Evolutionary conservation across 2,113 vertebrate species (phyloP).

Genomic region (Chinchilla lanigera): DNA sequence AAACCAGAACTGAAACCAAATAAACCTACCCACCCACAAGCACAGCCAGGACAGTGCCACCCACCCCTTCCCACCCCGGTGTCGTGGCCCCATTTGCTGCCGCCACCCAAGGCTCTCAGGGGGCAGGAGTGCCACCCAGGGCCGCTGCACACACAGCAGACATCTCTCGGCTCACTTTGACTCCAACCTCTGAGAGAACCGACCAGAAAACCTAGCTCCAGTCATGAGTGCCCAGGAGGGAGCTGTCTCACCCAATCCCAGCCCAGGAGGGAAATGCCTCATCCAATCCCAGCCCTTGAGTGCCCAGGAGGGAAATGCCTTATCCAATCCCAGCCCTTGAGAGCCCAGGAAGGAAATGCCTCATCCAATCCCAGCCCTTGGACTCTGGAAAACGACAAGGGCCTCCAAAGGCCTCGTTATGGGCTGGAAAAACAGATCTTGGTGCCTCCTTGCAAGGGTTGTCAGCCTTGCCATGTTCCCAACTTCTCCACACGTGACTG

Average conservation of each 20-base stretch:
- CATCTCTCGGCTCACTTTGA: background rate
- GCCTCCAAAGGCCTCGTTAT: conserved; percentile 73
- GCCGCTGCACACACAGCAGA: background rate
- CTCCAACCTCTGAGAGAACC: background rate
- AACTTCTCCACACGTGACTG: background rate
- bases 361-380: conserved; percentile 36
- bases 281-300: conserved; percentile 36
- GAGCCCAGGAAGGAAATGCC: background rate
- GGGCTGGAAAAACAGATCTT: conserved; percentile 66
- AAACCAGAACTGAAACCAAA: background rate
- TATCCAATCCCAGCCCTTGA: conserved; percentile 36
- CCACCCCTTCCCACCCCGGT: accelerated
- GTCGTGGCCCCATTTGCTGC: accelerated
- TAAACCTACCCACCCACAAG: background rate
- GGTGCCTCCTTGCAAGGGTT: conserved; percentile 55
- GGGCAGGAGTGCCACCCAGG: background rate
- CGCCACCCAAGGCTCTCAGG: background rate
- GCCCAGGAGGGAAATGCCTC: conserved; percentile 46
- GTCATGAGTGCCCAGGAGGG: background rate
- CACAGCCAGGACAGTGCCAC: accelerated
- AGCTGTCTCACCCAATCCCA: conserved; percentile 49
- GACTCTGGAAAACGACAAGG: conserved; percentile 71
- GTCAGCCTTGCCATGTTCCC: conserved; percentile 61
- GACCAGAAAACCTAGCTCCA: background rate
- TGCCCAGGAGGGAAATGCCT: conserved; percentile 20